A percentile compares a stretch with the other conserved stretches of the same genome.
phyloP scores from a whole-genome alignment of 2,797 vertebrate genomes.

The Lophura swinhoii region DNA sequence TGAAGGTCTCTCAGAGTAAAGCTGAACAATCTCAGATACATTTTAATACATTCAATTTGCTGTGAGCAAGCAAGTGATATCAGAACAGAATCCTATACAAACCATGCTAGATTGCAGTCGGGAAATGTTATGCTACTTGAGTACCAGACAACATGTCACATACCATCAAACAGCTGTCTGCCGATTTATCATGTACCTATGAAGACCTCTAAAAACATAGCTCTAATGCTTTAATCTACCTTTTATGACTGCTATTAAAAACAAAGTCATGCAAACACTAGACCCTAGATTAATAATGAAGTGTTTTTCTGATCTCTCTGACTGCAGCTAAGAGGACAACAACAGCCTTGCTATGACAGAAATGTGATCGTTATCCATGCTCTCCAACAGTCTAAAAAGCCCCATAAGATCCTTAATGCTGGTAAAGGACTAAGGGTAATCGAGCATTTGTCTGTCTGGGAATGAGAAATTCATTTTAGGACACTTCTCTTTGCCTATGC shows the following conservation, averaged over 20 bases:
- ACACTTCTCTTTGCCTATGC: rapidly evolving
- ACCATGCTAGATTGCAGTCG: not conserved
- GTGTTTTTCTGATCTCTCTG: not conserved
- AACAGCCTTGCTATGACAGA: not conserved
- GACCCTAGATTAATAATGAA: not conserved
- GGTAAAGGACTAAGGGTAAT: not conserved
- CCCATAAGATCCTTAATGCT: not conserved
- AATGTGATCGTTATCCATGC: not conserved
- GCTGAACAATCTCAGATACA: conserved; percentile 3
- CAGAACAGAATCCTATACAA: not conserved
- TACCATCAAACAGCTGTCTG: conserved; percentile 38
- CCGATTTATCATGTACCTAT: not conserved
- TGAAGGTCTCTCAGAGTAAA: not conserved
- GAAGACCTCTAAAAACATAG: not conserved
- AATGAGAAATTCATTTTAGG: rapidly evolving
- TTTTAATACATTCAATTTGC: not conserved
- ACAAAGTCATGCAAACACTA: not conserved
- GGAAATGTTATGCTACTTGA: not conserved
- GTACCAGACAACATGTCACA: not conserved
- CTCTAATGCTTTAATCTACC: not conserved
- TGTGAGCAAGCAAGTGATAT: not conserved
- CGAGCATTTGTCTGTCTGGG: not conserved
- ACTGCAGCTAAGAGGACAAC: not conserved
- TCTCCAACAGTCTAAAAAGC: not conserved
- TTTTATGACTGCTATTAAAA: conserved; percentile 1